phyloP scores from a whole-genome alignment of 2,888 invertebrate genomes.

The Hipparchia semele region DNA sequence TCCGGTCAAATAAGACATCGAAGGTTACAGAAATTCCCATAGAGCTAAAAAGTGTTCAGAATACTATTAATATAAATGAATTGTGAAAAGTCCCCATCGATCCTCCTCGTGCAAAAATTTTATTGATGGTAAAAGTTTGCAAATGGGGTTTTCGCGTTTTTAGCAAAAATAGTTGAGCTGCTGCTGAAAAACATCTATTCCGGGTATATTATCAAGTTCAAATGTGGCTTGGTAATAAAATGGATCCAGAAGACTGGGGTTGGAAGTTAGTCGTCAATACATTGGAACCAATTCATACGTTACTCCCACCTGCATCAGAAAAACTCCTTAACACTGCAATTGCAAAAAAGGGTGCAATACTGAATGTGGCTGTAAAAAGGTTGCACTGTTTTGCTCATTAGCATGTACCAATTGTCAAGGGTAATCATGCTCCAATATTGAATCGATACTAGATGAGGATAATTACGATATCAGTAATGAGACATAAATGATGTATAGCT shows the following conservation, averaged over 20 bases:
- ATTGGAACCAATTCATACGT: conserved; percentile 22
- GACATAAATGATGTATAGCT: too few relatives aligned
- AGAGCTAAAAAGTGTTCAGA: too few relatives aligned
- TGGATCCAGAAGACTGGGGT: conserved; percentile 43
- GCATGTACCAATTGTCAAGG: conserved; percentile 44
- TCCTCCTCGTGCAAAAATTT: too few relatives aligned
- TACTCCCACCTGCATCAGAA: conserved; percentile 36
- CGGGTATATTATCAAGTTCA: conserved; percentile 42
- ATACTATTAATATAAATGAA: too few relatives aligned
- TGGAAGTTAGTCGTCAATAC: conserved; percentile 30
- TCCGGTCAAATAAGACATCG: too few relatives aligned
- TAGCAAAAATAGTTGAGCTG: not conserved
- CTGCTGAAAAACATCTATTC: conserved; percentile 42
- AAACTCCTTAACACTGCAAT: conserved; percentile 42
- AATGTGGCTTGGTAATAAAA: conserved; percentile 43
- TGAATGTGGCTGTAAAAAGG: conserved; percentile 43
- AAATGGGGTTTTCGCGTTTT: too few relatives aligned
- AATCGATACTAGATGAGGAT: too few relatives aligned
- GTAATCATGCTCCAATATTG: conserved; percentile 38
- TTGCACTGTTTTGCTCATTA: conserved; percentile 44
- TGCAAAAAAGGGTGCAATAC: conserved; percentile 41
- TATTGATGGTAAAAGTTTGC: too few relatives aligned
- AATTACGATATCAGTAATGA: too few relatives aligned
- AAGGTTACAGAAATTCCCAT: too few relatives aligned
- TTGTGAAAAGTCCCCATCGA: too few relatives aligned